Evolutionary conservation across 2,113 vertebrate genomes (phyloP), one percentile per base, ranked within the genome.

Genomic region (Microtus montanus): DNA sequence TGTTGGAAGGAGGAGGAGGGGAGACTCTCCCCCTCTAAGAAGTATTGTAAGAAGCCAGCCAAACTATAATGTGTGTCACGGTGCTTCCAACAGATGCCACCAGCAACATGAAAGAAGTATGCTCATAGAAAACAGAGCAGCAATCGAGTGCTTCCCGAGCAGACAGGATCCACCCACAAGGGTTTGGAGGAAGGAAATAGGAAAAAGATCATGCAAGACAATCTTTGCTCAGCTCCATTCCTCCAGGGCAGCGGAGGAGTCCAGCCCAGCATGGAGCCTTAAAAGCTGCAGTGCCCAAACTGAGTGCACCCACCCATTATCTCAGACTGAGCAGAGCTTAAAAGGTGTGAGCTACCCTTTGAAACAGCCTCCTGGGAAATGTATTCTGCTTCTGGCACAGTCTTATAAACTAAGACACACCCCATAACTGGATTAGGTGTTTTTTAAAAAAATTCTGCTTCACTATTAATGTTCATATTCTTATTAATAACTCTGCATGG

Each of bases 221-320:
- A 33, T 44, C 38, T 95, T 87, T 68, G 77, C 80, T 94, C n/a
- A 64, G 2, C 64, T 92, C 92, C 38, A 83, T 88, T 80, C 71
- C 77, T 79, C 61, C 44, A 75, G 83, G 38, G 49, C 4, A 71
- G 26, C 5, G 15, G 14, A 70, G 83, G 52, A 61, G 44, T 13
- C 14, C 74, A 35, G 24, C n/a, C 35, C 15, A 13, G 4, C 3
- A 20, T 15, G 26, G 38, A 64, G 13, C 22, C n/a, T 92, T 80
- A 68, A 0, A 38, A 49, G 49, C 61, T 73, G 24, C 24, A 44
- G 11, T 12, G 33, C 47, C 2, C 30, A 78, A 68, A 41, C 22
- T 22, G 7, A 80, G 41, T 30, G 4, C 5, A 33, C 4, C 38
- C 30, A 54, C 15, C 52, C 2, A 3, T 12, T 17, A 41, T 22